phyloP scores from a whole-genome alignment of 2,888 invertebrate genomes.

The Atrina japonica region DNA sequence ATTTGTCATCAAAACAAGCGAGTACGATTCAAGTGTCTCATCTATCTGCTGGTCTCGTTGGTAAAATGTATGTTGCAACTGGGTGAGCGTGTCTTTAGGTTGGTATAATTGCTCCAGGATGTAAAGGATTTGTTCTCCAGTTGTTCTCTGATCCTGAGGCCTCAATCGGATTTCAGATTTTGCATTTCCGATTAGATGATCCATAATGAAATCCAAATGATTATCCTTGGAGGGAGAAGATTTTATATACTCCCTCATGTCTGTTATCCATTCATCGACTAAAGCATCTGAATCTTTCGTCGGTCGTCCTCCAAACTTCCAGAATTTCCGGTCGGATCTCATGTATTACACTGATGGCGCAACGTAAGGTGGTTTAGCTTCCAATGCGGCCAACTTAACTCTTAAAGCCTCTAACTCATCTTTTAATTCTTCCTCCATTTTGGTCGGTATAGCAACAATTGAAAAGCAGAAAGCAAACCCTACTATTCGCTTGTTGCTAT shows the following conservation, averaged over 20 bases:
- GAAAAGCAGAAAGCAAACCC: conserved; percentile 14
- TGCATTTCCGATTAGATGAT: conserved; percentile 6
- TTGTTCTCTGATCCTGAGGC: too few species aligned
- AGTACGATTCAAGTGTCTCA: not conserved
- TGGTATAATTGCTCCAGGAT: not conserved
- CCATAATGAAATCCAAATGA: not conserved
- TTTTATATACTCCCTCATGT: not conserved
- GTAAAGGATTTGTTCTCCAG: not conserved
- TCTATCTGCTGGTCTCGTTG: too few species aligned
- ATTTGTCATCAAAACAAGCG: not conserved
- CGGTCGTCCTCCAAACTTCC: not conserved
- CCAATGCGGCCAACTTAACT: too few species aligned
- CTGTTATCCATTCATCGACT: conserved; percentile 1
- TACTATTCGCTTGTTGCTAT: conserved; percentile 6
- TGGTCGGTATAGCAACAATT: conserved; percentile 6
- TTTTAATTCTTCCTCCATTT: too few species aligned
- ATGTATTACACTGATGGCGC: conserved; percentile 1
- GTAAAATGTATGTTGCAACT: not conserved
- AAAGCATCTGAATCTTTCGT: not conserved
- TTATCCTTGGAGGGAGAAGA: not conserved
- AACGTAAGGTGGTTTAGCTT: not conserved
- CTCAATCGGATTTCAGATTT: too few species aligned
- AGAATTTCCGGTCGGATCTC: conserved; percentile 1
- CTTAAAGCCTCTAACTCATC: not conserved
- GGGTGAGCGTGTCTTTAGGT: not conserved